Conservation (phyloP, 2,113 vertebrate genomes). For the Bucco capensis region DNA sequence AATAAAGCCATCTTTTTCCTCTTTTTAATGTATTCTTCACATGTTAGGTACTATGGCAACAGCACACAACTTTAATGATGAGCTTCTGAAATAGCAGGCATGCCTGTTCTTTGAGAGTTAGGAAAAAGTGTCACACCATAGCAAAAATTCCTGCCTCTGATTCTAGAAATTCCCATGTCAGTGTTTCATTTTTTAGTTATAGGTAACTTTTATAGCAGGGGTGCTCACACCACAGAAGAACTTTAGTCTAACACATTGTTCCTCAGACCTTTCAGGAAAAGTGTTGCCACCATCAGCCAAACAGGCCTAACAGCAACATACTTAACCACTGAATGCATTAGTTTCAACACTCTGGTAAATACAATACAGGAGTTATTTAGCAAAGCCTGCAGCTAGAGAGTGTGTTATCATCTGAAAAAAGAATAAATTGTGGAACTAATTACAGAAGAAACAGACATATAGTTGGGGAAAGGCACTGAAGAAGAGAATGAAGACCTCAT, state of each 20-base stretch:
- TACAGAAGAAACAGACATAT: not conserved
- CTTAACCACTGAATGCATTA: not conserved
- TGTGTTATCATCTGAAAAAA: not conserved
- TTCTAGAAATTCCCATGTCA: not conserved
- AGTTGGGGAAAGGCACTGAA: not conserved
- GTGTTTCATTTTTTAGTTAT: not conserved
- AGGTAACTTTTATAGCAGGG: not conserved
- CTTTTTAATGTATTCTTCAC: not conserved
- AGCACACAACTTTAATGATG: not conserved
- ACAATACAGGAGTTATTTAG: not conserved
- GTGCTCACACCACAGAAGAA: not conserved
- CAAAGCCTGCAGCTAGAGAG: not conserved
- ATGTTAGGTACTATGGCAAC: conserved; percentile 6
- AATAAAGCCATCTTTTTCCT: not conserved
- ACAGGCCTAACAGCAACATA: not conserved
- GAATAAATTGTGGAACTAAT: not conserved
- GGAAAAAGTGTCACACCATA: not conserved
- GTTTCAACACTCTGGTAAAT: not conserved
- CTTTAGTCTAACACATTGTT: not conserved
- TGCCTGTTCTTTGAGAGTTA: not conserved
- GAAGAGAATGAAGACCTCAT: not conserved
- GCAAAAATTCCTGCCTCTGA: not conserved
- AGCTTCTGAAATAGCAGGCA: conserved; percentile 10
- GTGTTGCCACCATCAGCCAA: not conserved
- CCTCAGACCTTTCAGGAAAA: not conserved